Evolutionary conservation across 2,888 invertebrate genomes (phyloP).

Genomic region (Yponomeuta sedellus): DNA sequence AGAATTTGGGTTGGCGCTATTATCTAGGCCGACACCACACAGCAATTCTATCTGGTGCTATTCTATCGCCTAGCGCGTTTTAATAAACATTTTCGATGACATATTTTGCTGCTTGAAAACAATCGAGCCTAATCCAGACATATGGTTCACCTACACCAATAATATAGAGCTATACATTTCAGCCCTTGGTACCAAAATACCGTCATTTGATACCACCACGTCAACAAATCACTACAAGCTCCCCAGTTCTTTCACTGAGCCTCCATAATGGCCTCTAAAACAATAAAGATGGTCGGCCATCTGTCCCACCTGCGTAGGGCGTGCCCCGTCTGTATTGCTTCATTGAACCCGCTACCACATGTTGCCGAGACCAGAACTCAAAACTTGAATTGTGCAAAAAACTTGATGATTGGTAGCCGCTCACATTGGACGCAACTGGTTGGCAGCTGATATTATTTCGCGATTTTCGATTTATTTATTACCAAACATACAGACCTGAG

Average conservation of each 20-base stretch:
- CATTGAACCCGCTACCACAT: not conserved
- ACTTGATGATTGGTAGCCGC: too few species aligned
- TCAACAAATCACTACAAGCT: not conserved
- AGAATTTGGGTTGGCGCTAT: too few species aligned
- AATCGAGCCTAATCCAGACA: not conserved
- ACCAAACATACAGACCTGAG: too few species aligned
- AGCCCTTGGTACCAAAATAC: not conserved
- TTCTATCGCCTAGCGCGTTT: too few species aligned
- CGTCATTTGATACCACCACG: not conserved
- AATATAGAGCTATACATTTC: not conserved
- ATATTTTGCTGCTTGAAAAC: not conserved
- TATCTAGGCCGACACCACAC: too few species aligned
- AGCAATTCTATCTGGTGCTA: too few species aligned
- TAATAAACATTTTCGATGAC: too few species aligned
- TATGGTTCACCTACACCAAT: not conserved
- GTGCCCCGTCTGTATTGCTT: not conserved
- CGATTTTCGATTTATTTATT: too few species aligned
- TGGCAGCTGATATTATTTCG: too few species aligned
- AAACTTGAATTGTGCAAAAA: too few species aligned
- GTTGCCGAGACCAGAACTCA: not conserved
- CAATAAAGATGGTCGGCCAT: not conserved
- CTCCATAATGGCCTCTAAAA: not conserved
- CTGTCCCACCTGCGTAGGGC: slow-evolving; percentile 9
- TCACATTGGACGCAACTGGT: too few species aligned
- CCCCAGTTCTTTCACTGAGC: not conserved